Conservation (phyloP, 2,113 vertebrate species). For the Sinocyclocheilus grahami region DNA sequence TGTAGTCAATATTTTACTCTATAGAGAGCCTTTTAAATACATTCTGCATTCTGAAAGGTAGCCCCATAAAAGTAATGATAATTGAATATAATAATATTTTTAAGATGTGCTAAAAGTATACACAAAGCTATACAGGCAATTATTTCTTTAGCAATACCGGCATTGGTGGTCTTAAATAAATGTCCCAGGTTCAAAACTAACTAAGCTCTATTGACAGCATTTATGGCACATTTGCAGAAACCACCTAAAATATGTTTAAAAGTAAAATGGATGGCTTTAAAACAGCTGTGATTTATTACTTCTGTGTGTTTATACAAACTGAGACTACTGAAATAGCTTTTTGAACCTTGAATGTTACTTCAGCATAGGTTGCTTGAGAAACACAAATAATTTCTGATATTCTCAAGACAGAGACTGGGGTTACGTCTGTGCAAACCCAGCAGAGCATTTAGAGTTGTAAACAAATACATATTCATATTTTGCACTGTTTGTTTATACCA, state of each 20-base stretch:
- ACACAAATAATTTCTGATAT: constrained; percentile 73
- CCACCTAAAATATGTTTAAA: neutral
- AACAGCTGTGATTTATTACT: neutral
- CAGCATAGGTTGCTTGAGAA: constrained; percentile 8
- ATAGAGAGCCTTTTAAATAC: constrained; percentile 20
- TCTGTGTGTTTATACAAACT: neutral
- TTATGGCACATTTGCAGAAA: neutral
- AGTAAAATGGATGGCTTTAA: neutral
- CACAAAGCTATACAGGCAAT: neutral
- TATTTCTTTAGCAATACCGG: neutral
- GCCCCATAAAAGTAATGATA: neutral
- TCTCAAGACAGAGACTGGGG: constrained; percentile 77
- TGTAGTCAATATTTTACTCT: constrained; percentile 3
- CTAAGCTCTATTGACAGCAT: neutral
- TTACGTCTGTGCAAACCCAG: constrained; percentile 75
- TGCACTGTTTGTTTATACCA: constrained; percentile 48
- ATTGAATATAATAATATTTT: constrained; percentile 12
- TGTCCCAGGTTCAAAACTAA: neutral
- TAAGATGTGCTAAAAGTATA: neutral
- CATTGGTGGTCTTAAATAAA: neutral
- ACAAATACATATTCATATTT: constrained; percentile 69
- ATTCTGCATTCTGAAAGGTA: neutral
- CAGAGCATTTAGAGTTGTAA: constrained; percentile 75
- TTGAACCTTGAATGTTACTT: neutral
- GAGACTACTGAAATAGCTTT: neutral